Evolutionary conservation across 2,888 invertebrate genomes (phyloP).

Genomic region (Tetramorium bicarinatum): DNA sequence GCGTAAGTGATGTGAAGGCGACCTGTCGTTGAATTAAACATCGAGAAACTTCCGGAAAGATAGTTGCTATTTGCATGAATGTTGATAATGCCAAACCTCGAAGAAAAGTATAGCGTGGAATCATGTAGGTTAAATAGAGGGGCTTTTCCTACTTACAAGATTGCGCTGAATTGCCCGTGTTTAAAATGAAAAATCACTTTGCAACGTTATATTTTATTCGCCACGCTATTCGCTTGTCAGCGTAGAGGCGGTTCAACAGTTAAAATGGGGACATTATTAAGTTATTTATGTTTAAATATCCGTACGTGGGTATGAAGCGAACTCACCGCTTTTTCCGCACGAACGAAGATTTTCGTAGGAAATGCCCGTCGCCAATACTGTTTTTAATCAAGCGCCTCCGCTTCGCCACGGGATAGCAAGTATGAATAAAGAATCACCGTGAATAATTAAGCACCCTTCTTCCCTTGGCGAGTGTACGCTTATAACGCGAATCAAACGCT

Average conservation of each 20-base stretch:
- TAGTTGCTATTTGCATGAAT: conserved; percentile 28
- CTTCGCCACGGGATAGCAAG: conserved; percentile 57
- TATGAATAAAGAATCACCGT: conserved; percentile 73
- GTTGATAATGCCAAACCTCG: conserved; percentile 18
- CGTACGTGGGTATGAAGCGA: not conserved
- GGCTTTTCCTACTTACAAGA: not conserved
- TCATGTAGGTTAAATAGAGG: not conserved
- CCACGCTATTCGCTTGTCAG: not conserved
- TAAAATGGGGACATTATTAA: not conserved
- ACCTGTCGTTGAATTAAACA: conserved; percentile 55
- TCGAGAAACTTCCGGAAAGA: conserved; percentile 42
- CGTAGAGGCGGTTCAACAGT: not conserved
- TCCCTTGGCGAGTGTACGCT: conserved; percentile 5
- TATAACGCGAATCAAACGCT: conserved; percentile 48
- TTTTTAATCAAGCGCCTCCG: conserved; percentile 72
- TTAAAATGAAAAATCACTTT: not conserved
- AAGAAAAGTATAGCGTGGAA: not conserved
- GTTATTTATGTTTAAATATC: not conserved
- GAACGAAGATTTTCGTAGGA: conserved; percentile 61
- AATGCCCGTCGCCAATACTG: conserved; percentile 29
- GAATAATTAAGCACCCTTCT: conserved; percentile 59
- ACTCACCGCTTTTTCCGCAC: not conserved
- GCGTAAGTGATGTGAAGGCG: conserved; percentile 17
- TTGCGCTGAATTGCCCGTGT: not conserved
- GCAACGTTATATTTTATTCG: not conserved